These are phyloP conservation scores for Equus quagga DNA, from an alignment of 2,113 vertebrate species.

Conservation along the genomic window DNA sequence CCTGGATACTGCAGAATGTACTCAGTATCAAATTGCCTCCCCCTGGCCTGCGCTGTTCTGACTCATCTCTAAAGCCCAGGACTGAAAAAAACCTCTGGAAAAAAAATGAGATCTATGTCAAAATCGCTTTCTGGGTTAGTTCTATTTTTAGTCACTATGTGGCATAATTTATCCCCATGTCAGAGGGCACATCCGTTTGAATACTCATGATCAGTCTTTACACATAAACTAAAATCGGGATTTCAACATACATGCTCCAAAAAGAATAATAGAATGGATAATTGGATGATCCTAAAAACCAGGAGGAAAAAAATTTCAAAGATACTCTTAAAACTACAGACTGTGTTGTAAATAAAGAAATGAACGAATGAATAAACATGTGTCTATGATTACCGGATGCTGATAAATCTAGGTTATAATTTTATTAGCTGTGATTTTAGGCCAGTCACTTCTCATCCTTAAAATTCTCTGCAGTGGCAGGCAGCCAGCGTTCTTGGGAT, in stretches of 20 bases:
- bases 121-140: constrained; percentile 36
- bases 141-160: constrained; percentile 37
- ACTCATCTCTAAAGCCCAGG: background rate
- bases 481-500: background rate
- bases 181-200: background rate
- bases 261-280: background rate
- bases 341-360: background rate
- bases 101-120: constrained; percentile 42
- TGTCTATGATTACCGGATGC: background rate
- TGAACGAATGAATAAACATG: background rate
- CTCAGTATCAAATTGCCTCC: background rate
- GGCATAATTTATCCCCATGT: background rate
- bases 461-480: background rate
- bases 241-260: background rate
- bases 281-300: background rate
- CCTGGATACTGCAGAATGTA: background rate
- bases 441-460: background rate
- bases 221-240: background rate
- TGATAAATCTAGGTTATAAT: background rate
- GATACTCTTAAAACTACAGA: background rate
- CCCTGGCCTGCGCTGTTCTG: background rate
- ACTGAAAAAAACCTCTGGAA: background rate
- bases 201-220: background rate
- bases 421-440: background rate
- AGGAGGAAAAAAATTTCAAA: background rate